Evolutionary conservation across 2,888 invertebrate species (phyloP), one percentile per base, ranked within the genome.

Genomic region (Drosophila seclusa): DNA sequence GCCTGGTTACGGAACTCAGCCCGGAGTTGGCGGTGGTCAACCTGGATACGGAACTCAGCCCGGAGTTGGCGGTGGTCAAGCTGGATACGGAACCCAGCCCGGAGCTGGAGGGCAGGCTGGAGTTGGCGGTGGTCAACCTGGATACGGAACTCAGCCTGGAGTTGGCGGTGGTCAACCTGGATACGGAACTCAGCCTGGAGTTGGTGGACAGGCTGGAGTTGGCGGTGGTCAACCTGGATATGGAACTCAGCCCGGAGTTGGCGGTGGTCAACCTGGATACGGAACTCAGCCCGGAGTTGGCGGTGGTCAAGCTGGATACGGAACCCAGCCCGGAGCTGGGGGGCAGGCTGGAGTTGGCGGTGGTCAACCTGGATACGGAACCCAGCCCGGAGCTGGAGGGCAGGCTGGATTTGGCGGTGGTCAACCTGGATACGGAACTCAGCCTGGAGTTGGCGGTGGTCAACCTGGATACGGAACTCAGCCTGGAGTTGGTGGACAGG

Each of bases 391-490:
- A 61, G 11, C 11, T 18, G 61, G 40, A 4, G 66, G 61, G 4
- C 65, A 70, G 10, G 40, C 61, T 21, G 76, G 68, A 38, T 13
- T 27, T 57, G 54, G 49, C 8, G 31, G 62, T 1, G 55, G 54
- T n/a, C 77, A 72, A 18, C 66, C 69, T 34, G 63, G 73, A 21
- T 59, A 63, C 2, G 75, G 64, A 18, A 16, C 48, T 11, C 21
- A 72, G 40, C 61, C 60, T 13, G 64, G 58, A n/a, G 24, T 31
- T 16, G 61, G 24, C 3, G 54, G 68, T 4, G 59, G 45, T 18
- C 71, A 60, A n/a, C 66, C 66, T 32, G 66, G 71, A 16, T 59
- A 63, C 1, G 77, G 67, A 18, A 13, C 52, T 1, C 76, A 77
- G 21, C 21, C 42, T 8, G 70, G 58, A 11, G 34, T 29, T 18